phyloP scores from a whole-genome alignment of 1,140 invertebrate genomes.

The Acyrthosiphon pisum region DNA sequence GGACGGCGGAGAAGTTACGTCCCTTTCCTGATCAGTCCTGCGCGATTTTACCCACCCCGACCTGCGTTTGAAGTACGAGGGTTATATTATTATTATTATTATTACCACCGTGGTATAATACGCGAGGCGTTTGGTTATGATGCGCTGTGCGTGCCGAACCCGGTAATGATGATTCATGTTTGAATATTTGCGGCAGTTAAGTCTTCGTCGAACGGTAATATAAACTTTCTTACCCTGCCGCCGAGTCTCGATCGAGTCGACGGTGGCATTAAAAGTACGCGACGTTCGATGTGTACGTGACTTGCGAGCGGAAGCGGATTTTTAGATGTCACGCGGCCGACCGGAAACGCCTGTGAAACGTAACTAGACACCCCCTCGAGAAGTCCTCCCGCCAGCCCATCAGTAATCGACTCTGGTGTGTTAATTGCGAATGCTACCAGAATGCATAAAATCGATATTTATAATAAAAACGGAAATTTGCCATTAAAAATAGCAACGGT shows the following conservation, averaged over 20 bases:
- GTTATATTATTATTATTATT: slow-evolving; percentile 29
- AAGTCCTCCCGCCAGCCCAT: not conserved
- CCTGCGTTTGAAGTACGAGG: slow-evolving; percentile 3
- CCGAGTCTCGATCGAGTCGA: not conserved
- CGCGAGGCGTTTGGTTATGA: slow-evolving; percentile 1
- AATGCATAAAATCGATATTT: slow-evolving; percentile 41
- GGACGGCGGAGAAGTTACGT: not conserved
- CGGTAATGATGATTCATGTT: slow-evolving; percentile 57
- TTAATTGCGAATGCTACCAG: slow-evolving; percentile 28
- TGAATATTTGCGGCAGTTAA: slow-evolving; percentile 56
- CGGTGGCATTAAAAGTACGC: slow-evolving; percentile 46
- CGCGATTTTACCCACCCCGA: not conserved
- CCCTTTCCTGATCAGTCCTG: not conserved
- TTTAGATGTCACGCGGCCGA: slow-evolving; percentile 54
- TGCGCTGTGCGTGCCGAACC: slow-evolving; percentile 43
- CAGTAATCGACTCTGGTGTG: not conserved
- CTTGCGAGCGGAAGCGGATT: slow-evolving; percentile 49
- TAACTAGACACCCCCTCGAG: slow-evolving; percentile 19
- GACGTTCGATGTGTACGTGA: slow-evolving; percentile 50
- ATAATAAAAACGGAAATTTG: slow-evolving; percentile 6
- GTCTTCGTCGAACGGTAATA: slow-evolving; percentile 43
- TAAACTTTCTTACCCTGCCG: slow-evolving; percentile 41
- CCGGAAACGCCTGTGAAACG: slow-evolving; percentile 53
- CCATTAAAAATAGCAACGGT: not conserved
- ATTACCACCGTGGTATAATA: not conserved